Evolutionary conservation across 1,140 invertebrate genomes (phyloP).

Genomic region (Luehdorfia chinensis): DNA sequence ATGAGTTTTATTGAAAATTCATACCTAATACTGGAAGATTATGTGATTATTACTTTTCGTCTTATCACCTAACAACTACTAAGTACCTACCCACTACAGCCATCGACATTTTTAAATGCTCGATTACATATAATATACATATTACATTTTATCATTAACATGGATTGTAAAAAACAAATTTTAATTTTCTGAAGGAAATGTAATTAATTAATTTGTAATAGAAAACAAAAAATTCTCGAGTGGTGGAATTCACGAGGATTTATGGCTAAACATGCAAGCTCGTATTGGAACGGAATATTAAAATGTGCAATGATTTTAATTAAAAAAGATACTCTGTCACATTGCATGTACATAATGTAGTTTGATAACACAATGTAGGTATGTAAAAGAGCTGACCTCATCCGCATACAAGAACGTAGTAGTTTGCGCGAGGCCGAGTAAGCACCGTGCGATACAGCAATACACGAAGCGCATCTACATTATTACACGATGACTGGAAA

Average conservation of each 20-base stretch:
- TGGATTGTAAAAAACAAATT: neutral
- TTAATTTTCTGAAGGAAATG: neutral
- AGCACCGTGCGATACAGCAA: too few relatives aligned
- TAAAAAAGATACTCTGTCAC: neutral
- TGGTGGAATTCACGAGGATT: too few relatives aligned
- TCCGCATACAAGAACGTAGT: too few relatives aligned
- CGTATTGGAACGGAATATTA: too few relatives aligned
- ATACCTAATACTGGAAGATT: constrained; percentile 53
- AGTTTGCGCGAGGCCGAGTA: too few relatives aligned
- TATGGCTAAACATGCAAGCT: too few relatives aligned
- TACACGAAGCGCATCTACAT: too few relatives aligned
- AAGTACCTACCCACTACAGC: constrained; percentile 5
- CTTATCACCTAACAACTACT: constrained; percentile 17
- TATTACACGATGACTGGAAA: too few relatives aligned
- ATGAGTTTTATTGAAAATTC: neutral
- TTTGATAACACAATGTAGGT: neutral
- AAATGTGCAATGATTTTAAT: too few relatives aligned
- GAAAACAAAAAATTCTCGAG: neutral
- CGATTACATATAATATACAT: neutral
- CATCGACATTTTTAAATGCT: constrained; percentile 6
- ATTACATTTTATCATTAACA: constrained; percentile 5
- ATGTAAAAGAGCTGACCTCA: constrained; percentile 1
- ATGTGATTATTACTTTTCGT: constrained; percentile 57
- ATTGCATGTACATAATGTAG: neutral
- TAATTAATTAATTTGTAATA: neutral